Evolutionary conservation across 2,797 vertebrate species (phyloP).

Genomic region (Scomberomorus guttatus): DNA sequence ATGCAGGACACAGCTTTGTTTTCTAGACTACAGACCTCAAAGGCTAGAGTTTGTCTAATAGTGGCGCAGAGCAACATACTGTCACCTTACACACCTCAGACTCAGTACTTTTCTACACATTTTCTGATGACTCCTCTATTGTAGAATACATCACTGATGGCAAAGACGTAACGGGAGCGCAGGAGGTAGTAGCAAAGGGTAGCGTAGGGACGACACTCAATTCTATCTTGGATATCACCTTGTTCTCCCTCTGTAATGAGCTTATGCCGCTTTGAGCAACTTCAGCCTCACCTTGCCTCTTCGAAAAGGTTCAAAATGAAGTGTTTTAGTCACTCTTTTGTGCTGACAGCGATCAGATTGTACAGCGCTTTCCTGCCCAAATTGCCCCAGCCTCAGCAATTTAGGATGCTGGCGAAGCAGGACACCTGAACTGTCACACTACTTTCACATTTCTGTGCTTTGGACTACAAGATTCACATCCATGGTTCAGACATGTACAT

Average conservation of each 20-base stretch:
- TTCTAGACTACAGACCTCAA: slow-evolving; percentile 33
- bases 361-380: slow-evolving; percentile 30
- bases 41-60: slow-evolving; percentile 28
- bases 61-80: slow-evolving; percentile 13
- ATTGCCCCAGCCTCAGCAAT: slow-evolving; percentile 54
- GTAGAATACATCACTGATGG: slow-evolving; percentile 5
- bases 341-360: slow-evolving; percentile 52
- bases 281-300: slow-evolving; percentile 33
- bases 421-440: slow-evolving; percentile 24
- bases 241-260: slow-evolving; percentile 51
- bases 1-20: background rate
- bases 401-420: slow-evolving; percentile 41
- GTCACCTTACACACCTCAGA: slow-evolving; percentile 14
- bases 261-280: slow-evolving; percentile 57
- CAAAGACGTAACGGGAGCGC: background rate
- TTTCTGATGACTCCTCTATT: slow-evolving; percentile 24
- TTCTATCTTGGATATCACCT: slow-evolving; percentile 50
- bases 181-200: slow-evolving; percentile 30
- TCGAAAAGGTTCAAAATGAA: slow-evolving; percentile 53
- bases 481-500: background rate
- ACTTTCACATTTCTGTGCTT: slow-evolving; percentile 6
- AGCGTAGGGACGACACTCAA: slow-evolving; percentile 48
- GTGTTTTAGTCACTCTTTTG: slow-evolving; percentile 56
- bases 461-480: slow-evolving; percentile 12
- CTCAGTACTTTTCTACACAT: slow-evolving; percentile 16